Evolutionary conservation across 2,888 invertebrate genomes (phyloP).

Genomic region (Noctua janthe): DNA sequence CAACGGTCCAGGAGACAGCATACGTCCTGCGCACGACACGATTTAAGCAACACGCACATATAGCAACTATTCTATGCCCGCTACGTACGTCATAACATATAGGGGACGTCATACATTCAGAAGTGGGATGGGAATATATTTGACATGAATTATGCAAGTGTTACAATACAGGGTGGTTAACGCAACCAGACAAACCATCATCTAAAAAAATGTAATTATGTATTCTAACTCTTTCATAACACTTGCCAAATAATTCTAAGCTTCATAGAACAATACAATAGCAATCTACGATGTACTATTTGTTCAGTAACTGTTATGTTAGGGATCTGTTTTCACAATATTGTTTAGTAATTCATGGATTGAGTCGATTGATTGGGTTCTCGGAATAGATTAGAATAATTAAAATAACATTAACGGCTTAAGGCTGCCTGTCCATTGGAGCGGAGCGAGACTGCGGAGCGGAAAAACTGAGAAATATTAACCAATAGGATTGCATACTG

Average conservation of each 20-base stretch:
- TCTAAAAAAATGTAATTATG: neutral
- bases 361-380: conserved; percentile 13
- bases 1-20: conserved; percentile 97
- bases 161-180: conserved; percentile 27
- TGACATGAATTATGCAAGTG: conserved; percentile 30
- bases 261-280: conserved; percentile 43
- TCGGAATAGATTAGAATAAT: neutral
- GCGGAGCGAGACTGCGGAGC: no score
- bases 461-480: no score
- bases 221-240: conserved; percentile 39
- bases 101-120: conserved; percentile 46
- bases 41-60: conserved; percentile 85
- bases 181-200: neutral
- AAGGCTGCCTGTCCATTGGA: no score
- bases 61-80: conserved; percentile 61
- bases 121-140: conserved; percentile 25
- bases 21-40: conserved; percentile 92
- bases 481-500: no score
- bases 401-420: conserved; percentile 13
- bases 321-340: conserved; percentile 4
- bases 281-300: conserved; percentile 51
- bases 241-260: conserved; percentile 35
- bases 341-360: conserved; percentile 25
- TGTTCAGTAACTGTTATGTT: conserved; percentile 28
- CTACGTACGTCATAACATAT: conserved; percentile 43